Evolutionary conservation across 2,888 invertebrate genomes (phyloP), one percentile per base, ranked within the genome.

Genomic region (Graphium colonna): DNA sequence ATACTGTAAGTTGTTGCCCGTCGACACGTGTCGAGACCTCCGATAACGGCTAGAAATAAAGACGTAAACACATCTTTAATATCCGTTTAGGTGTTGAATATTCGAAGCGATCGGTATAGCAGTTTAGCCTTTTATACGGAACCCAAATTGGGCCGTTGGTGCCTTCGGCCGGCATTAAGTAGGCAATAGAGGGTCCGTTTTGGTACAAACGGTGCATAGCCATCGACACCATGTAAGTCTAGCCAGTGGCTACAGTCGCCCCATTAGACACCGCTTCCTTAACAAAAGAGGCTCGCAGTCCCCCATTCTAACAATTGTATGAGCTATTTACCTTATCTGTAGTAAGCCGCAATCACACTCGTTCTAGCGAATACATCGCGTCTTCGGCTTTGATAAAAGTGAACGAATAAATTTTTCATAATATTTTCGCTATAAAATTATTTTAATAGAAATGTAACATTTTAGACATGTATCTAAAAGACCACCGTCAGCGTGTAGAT

Each of bases 291-390:
- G 82, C 79, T 75, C 66, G 67, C 72, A 75, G 75, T 75, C 79
- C 78, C 78, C 81, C 77, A 83, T 84, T 84, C 80, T 74, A 79
- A 82, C 87, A 82, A 89, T 87, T 87, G 86, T 88, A 88, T 86
- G 88, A 88, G 85, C 88, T 87, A 88, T 89, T 89, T 89, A 82
- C 88, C 88, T 88, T 89, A 88, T 87, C 86, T 79, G 88, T 82
- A 75, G 69, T 69, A 67, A 67, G 71, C 71, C 69, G 75, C 82
- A 85, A 88, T 89, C 86, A 85, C 82, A 84, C 76, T 69, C 76
- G 79, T 76, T 78, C 75, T 64, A 68, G 73, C 67, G 64, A 60
- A 51, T 60, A 77, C 62, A 26, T 38, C 57, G 69, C 53, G 38
- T 55, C 38, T 61, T 50, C 44, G 45, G 40, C 41, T 54, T 66